Base-by-base conservation (phyloP, 2,888 invertebrate species). In the Drosophila kambysellisi region DNA sequence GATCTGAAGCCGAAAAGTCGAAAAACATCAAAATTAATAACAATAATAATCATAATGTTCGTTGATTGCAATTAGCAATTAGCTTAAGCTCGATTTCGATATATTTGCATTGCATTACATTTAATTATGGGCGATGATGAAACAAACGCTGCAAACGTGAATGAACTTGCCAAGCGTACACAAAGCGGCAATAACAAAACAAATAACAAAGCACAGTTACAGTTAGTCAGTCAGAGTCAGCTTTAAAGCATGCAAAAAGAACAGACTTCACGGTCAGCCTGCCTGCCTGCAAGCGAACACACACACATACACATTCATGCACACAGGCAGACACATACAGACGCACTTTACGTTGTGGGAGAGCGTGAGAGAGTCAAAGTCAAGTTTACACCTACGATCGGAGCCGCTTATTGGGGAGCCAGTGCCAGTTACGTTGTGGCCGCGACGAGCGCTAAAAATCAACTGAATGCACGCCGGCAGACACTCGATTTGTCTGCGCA, bases 41-140 rank as follows among this genome's bases (percentile, higher is more conserved):
- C 41, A 56, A 39, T 56, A 39, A 29, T 39, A 35, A 20, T 35
- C n/a, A 58, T 41, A 54, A 50, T 46, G 29, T 33, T 68, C 56
- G 72, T 71, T 65, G 74, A 70, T 85, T 81, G 70, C 79, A 69
- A 87, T 71, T 82, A 74, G 75, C 74, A 85, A 79, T 83, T 81
- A 86, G 75, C 75, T 77, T 62, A 70, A 73, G 74, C 60, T 68
- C 81, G 88, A 76, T 89, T 88, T 88, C 86, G 69, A 85, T 79
- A 70, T 78, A 65, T 83, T 77, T 72, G 71, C 74, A 66, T 89
- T 76, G 71, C 77, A 68, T 76, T 88, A 76, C 82, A 74, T 70
- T 67, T 74, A 89, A 84, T 88, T 89, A 81, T 60, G 35, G 60
- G 17, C 67, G 70, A 56, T 68, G 79, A 79, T 66, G 73, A 81